Conservation (phyloP, 2,888 invertebrate genomes). For the Heteromyza rotundicornis region DNA sequence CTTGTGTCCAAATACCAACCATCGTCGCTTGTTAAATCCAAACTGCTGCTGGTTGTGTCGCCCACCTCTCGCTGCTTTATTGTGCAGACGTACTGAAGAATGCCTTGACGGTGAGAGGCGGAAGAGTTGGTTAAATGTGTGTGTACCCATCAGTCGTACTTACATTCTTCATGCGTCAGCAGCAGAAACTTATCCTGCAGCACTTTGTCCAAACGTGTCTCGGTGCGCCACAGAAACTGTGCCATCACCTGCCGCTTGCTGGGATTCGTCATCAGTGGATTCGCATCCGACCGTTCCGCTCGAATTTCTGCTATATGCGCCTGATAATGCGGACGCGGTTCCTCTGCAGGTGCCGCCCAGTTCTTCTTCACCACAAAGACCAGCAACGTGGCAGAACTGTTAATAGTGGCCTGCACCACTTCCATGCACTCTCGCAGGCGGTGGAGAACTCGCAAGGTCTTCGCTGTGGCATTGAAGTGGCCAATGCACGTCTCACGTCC, state of each 20-base stretch:
- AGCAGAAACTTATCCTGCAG: conserved; percentile 73
- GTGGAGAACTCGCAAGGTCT: conserved; percentile 68
- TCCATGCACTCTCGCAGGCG: conserved; percentile 69
- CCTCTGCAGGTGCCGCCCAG: conserved; percentile 41
- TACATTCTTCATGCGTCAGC: conserved; percentile 80
- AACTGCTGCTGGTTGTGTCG: conserved; percentile 15
- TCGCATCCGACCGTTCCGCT: conserved; percentile 27
- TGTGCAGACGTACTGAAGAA: conserved; percentile 54
- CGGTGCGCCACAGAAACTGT: conserved; percentile 69
- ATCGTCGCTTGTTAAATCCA: conserved; percentile 42
- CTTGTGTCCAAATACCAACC: conserved; percentile 67
- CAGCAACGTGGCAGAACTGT: conserved; percentile 71
- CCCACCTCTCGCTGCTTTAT: conserved; percentile 50
- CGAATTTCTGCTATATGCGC: conserved; percentile 69
- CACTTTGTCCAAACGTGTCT: conserved; percentile 44
- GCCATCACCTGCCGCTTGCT: conserved; percentile 77
- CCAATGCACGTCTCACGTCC: conserved; percentile 65
- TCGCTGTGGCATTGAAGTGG: conserved; percentile 68
- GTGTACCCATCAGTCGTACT: conserved; percentile 34
- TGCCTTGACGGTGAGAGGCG: too few species aligned
- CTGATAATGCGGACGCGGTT: conserved; percentile 65
- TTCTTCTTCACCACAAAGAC: conserved; percentile 71
- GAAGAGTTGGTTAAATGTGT: conserved; percentile 10
- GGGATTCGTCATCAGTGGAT: conserved; percentile 62
- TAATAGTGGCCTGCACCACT: conserved; percentile 81